Evolutionary conservation across 2,113 vertebrate species (phyloP).

Genomic region (Dasyprocta punctata): DNA sequence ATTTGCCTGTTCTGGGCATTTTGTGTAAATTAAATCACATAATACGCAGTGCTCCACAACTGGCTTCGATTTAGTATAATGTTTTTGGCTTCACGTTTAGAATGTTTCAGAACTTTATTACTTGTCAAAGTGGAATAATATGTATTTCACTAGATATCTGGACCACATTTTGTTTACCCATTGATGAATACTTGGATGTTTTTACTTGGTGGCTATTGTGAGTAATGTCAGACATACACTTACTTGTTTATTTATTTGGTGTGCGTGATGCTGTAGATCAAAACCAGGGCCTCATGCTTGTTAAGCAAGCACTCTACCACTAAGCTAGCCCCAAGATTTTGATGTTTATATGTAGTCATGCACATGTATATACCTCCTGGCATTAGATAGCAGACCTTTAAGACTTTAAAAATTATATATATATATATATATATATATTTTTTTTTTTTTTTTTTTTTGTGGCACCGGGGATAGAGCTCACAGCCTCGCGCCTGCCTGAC

Average conservation of each 20-base stretch:
- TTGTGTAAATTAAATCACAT: not conserved
- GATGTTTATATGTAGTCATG: not conserved
- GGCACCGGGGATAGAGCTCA: no score
- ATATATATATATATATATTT: no score
- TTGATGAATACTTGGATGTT: conserved; percentile 28
- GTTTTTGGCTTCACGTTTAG: conserved; percentile 36
- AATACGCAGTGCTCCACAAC: not conserved
- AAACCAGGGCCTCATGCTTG: not conserved
- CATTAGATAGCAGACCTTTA: not conserved
- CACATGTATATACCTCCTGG: not conserved
- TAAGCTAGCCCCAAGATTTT: not conserved
- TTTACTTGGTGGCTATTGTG: not conserved
- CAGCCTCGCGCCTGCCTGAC: no score
- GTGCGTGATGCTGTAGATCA: not conserved
- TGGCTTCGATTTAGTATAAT: not conserved
- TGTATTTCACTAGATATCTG: not conserved
- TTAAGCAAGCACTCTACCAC: not conserved
- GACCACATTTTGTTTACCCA: not conserved
- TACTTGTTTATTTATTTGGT: not conserved
- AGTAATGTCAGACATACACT: not conserved
- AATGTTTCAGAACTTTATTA: not conserved
- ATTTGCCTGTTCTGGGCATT: not conserved
- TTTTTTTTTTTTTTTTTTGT: no score
- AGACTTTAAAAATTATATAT: conserved; percentile 51
- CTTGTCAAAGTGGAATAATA: not conserved